These are phyloP conservation scores for Dendrocopos noguchii DNA, from an alignment of 2,113 vertebrate genomes.

Conservation along the genomic window DNA sequence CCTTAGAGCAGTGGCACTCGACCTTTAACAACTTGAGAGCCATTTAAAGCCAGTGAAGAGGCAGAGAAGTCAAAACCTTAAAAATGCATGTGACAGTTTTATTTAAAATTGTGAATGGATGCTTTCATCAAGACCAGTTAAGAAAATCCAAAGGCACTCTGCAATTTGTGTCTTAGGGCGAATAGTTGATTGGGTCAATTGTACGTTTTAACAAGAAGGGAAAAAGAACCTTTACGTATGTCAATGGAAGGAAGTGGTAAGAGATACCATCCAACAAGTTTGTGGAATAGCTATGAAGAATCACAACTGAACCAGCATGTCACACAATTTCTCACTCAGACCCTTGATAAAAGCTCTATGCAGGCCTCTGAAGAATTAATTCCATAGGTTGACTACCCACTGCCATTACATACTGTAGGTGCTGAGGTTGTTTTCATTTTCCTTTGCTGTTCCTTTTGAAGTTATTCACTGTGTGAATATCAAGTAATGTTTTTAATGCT, in stretches of 20 bases:
- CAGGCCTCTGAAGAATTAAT: slow-evolving; percentile 33
- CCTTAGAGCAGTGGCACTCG: slow-evolving; percentile 11
- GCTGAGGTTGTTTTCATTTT: slow-evolving; percentile 45
- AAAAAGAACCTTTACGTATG: not conserved
- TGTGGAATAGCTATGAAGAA: slow-evolving; percentile 21
- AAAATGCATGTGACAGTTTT: slow-evolving; percentile 8
- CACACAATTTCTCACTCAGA: slow-evolving; percentile 28
- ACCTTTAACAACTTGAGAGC: slow-evolving; percentile 21
- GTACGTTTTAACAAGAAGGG: slow-evolving; percentile 38
- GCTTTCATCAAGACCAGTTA: slow-evolving; percentile 29
- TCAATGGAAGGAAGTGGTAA: slow-evolving; percentile 29
- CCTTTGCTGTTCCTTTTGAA: slow-evolving; percentile 39
- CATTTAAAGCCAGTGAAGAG: slow-evolving; percentile 44
- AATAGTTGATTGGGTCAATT: slow-evolving; percentile 17
- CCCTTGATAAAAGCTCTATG: slow-evolving; percentile 47
- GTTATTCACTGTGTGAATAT: slow-evolving; percentile 11
- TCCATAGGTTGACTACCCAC: slow-evolving; percentile 8
- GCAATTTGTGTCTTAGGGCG: not conserved
- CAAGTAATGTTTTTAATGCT: slow-evolving; percentile 34
- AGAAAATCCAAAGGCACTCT: slow-evolving; percentile 8
- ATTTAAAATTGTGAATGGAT: slow-evolving; percentile 33
- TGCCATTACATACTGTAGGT: slow-evolving; percentile 43
- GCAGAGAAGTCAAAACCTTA: slow-evolving; percentile 26
- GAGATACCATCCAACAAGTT: slow-evolving; percentile 32
- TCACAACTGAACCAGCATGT: slow-evolving; percentile 8